Evolutionary conservation across 2,113 vertebrate genomes (phyloP), one percentile per base, ranked within the genome.

Genomic region (Psephotus haematonotus): DNA sequence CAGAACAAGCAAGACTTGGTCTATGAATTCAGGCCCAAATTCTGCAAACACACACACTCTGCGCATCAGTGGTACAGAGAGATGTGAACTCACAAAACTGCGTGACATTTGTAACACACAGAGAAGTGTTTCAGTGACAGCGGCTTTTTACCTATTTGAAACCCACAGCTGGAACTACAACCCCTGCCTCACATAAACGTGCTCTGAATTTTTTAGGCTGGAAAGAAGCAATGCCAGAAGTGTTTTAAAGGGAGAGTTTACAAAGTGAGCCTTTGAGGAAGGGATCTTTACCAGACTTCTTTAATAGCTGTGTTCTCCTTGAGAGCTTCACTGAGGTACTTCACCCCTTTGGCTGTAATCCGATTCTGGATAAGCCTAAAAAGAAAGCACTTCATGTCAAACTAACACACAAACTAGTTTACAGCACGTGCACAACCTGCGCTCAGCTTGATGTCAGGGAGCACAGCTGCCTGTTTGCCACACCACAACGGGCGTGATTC

Each of bases 361-460:
- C 87, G 96, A 87, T 98, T 98, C 94, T 98, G 98, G 78, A 98
- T 98, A 55, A 98, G 98, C 98, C 98, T 98, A 63, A 39, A 94
- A 94, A 92, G 70, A 85, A 94, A 74, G 39, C 28, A 59, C 23
- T 68, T 71, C 25, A 50, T 49, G 72, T 94, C 76, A 96, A 52
- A 76, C 37, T 27, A 77, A 55, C 27, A 50, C 3, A 22, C n/a
- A 55, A 60, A 68, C 43, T 47, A 12, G 44, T 59, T 50, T 55
- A 59, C 44, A 78, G 86, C 6, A 1, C 10, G 2, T 6, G 27
- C 27, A 71, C 29, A 35, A 39, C 39, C 43, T 46, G 35, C 0
- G 0, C 39, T 90, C 27, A 90, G 60, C 67, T 46, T 53, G 43
- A 63, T 1, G 1, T 35, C 41, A 60, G 44, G 71, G 50, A 86